Evolutionary conservation across 2,113 vertebrate species (phyloP).

Genomic region (Muntiacus muntjak): DNA sequence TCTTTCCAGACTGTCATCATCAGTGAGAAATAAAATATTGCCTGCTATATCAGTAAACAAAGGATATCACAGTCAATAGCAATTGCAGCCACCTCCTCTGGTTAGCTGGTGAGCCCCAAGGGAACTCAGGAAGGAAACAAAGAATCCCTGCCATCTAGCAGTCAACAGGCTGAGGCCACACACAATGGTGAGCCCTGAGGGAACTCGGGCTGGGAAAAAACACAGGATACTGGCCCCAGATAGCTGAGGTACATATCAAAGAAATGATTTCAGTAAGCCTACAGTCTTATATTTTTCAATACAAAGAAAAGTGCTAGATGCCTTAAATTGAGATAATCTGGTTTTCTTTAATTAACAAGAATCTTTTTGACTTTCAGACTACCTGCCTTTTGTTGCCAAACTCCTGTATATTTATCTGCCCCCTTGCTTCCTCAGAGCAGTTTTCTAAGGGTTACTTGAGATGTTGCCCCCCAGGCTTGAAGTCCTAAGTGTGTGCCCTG

Average conservation of each 20-base stretch:
- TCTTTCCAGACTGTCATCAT: neutral
- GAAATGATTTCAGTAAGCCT: neutral
- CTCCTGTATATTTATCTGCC: neutral
- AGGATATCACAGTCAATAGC: neutral
- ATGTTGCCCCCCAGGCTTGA: neutral
- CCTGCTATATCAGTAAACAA: neutral
- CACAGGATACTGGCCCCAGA: neutral
- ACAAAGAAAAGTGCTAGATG: neutral
- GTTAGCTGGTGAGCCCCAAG: neutral
- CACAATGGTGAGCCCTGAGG: neutral
- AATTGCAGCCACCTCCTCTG: neutral
- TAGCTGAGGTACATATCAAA: neutral
- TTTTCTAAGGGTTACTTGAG: neutral
- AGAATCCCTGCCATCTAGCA: neutral
- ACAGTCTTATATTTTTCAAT: neutral
- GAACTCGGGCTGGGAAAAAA: neutral
- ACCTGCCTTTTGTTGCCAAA: neutral
- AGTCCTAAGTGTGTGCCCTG: neutral
- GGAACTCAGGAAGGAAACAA: neutral
- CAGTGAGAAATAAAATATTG: neutral
- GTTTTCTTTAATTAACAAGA: neutral
- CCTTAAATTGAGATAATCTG: neutral
- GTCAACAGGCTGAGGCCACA: neutral
- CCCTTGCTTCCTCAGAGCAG: neutral
- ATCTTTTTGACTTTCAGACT: neutral